Conservation (phyloP, 2,888 invertebrate genomes). For the Meandrusa payeni region DNA sequence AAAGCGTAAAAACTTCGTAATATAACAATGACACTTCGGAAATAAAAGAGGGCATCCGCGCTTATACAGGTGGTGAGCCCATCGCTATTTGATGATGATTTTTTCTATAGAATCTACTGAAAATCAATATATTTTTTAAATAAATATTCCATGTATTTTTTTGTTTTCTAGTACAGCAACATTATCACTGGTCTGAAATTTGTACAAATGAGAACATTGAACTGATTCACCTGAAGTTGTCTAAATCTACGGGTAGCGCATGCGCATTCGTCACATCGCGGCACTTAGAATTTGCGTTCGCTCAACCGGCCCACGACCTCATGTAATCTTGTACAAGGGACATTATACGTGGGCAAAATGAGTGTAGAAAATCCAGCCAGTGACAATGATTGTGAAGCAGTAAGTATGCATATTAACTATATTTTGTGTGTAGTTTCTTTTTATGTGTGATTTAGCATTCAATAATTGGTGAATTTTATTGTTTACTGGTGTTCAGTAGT, state of each 20-base stretch:
- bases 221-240: conserved; percentile 53
- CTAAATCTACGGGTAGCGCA: conserved; percentile 62
- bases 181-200: conserved; percentile 14
- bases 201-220: conserved; percentile 45
- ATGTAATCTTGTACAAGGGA: conserved; percentile 57
- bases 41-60: too few relatives aligned
- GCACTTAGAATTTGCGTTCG: conserved; percentile 79
- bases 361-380: conserved; percentile 83
- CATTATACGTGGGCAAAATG: conserved; percentile 81
- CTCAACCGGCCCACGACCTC: conserved; percentile 64
- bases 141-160: too few relatives aligned
- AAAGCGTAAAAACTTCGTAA: too few relatives aligned
- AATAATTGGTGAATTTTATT: conserved; percentile 33
- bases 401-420: conserved; percentile 72
- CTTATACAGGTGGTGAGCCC: too few relatives aligned
- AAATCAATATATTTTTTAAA: too few relatives aligned
- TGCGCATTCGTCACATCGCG: conserved; percentile 81
- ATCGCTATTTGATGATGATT: too few relatives aligned
- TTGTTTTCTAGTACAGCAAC: conserved; percentile 2
- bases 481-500: conserved; percentile 76
- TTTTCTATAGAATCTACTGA: too few relatives aligned
- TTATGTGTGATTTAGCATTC: conserved; percentile 29
- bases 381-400: conserved; percentile 80
- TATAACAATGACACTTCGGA: too few relatives aligned
- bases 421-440: conserved; percentile 32